Base-by-base conservation (phyloP, 30 jellyfish, hydroid and myxozoan genomes). In the Hydra vulgaris region DNA sequence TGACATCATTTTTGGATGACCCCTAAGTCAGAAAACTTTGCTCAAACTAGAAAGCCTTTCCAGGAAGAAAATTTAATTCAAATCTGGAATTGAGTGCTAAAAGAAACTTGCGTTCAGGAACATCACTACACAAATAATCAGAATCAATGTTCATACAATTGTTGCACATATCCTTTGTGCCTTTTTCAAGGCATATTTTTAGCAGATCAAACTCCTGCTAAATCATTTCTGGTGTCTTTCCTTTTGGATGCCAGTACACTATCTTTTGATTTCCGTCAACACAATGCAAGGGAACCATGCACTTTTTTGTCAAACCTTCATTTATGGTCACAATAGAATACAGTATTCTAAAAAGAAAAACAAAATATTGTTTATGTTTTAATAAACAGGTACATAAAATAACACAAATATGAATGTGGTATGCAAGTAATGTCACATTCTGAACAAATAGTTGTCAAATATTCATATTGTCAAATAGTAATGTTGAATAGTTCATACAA, bases 181-280 rank as follows among this genome's bases (percentile, higher is more conserved):
- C 71, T 56, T 56, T 56, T 56, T 15, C 71, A 56, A 56, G 71
- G 17, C 18, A 56, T 56, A 56, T n/a, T 56, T 56, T 56, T 15
- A 56, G 71, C 71, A 56, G 71, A n/a, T 56, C 71, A 56, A 56
- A 56, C 71, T 56, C 71, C 17, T 56, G 71, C 71, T n/a, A 56
- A 56, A 17, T 56, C 71, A 56, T 56, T 15, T 56, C 71, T 56
- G 71, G 71, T 56, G 71, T 56, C 71, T 56, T 56, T n/a, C 71
- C 71, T 56, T 56, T 15, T 56, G n/a, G 71, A 56, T 17, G 71
- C 71, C 71, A 56, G 71, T 56, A 56, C 71, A 56, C 71, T 15
- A 56, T n/a, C 71, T 56, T 56, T 56, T 56, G 71, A 56, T 56
- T 56, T 56, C n/a, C 71, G n/a, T 56, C 71, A 17, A 56, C 71